These are phyloP conservation scores for Phalanger gymnotis DNA, from an alignment of 2,797 vertebrate genomes.

Conservation along the genomic window DNA sequence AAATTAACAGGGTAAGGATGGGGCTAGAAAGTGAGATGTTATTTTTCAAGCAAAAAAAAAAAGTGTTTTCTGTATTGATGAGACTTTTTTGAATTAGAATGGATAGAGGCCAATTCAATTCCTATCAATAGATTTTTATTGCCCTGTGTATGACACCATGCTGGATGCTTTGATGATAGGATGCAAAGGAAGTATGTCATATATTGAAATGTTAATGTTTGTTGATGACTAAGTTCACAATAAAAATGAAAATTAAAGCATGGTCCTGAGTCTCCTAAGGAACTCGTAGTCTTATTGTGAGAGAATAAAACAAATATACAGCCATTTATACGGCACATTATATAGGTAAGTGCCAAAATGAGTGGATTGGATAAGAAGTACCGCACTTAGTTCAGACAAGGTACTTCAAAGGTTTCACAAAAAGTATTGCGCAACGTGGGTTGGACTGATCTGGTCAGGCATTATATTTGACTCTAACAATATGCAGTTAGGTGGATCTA, in stretches of 20 bases:
- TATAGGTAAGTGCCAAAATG: neutral
- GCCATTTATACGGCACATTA: neutral
- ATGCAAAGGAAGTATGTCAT: neutral
- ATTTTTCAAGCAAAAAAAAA: constrained; percentile 40
- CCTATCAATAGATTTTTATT: constrained; percentile 32
- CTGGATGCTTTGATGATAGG: neutral
- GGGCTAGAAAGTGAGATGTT: constrained; percentile 6
- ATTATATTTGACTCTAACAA: neutral
- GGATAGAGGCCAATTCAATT: constrained; percentile 30
- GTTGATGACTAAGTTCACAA: neutral
- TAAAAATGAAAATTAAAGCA: neutral
- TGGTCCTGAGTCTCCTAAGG: neutral
- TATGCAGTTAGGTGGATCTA: neutral
- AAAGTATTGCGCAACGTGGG: neutral
- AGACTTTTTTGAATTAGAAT: constrained; percentile 47
- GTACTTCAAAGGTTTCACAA: neutral
- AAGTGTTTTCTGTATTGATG: constrained; percentile 49
- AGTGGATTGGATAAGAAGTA: neutral
- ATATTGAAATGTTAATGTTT: neutral
- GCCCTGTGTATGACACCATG: neutral
- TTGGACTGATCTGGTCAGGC: neutral
- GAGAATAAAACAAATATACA: neutral
- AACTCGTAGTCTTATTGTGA: neutral
- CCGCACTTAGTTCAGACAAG: neutral
- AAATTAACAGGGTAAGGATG: neutral